A percentile compares a stretch with the other conserved stretches of the same genome.
These are phyloP conservation scores for Orchesellides sinensis DNA, from an alignment of 2,888 invertebrate genomes.

Conservation along the genomic window DNA sequence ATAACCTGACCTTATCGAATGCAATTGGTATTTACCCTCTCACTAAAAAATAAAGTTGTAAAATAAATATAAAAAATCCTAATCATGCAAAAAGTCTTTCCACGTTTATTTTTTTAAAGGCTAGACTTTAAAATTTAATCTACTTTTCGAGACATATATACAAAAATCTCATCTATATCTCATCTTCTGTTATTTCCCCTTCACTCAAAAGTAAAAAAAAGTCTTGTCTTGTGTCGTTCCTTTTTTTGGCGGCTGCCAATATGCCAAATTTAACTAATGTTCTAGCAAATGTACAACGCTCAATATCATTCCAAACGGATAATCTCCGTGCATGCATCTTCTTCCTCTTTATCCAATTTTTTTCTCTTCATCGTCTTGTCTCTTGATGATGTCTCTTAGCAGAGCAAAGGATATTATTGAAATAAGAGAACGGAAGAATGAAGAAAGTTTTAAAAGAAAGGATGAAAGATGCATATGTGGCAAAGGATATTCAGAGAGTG, in stretches of 20 bases:
- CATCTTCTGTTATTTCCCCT: conserved; percentile 38
- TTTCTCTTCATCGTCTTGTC: conserved; percentile 2
- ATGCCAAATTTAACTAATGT: conserved; percentile 66
- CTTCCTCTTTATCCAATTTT: too few species aligned
- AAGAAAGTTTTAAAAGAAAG: conserved; percentile 40
- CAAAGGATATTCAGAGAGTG: conserved; percentile 58
- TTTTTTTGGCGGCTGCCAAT: conserved; percentile 59
- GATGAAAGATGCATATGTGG: conserved; percentile 54
- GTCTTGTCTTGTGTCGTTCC: too few species aligned
- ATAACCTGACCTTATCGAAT: conserved; percentile 61
- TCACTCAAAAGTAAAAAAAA: too few species aligned
- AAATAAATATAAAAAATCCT: background rate
- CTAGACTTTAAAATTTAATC: background rate
- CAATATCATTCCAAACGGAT: conserved; percentile 64
- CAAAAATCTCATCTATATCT: conserved; percentile 32
- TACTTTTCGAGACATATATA: background rate
- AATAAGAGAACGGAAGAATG: conserved; percentile 29
- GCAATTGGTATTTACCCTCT: conserved; percentile 50
- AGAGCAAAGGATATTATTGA: conserved; percentile 11
- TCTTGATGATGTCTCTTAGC: conserved; percentile 38
- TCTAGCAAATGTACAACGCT: conserved; percentile 66
- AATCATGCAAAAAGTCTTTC: conserved; percentile 25
- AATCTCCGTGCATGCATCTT: conserved; percentile 60
- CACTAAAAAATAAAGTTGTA: too few species aligned
- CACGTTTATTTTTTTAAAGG: conserved; percentile 17